Evolutionary conservation across 2,113 vertebrate genomes (phyloP).

Genomic region (Dipodomys ordii): DNA sequence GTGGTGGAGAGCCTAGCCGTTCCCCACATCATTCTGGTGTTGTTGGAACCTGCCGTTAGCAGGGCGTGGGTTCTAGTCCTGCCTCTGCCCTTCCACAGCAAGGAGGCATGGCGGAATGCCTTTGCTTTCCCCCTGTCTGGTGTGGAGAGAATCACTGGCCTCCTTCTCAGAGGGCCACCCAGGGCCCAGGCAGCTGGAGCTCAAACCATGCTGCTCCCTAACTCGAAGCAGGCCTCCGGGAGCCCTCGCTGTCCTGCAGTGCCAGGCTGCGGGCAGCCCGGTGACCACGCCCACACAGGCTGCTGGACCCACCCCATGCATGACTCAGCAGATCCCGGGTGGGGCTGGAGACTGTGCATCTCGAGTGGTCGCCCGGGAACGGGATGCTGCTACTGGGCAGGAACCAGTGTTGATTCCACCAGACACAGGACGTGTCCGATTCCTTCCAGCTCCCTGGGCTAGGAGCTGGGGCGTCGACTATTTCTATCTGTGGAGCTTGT

Average conservation of each 20-base stretch:
- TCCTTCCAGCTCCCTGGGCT: not conserved
- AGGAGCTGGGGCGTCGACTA: fast-evolving
- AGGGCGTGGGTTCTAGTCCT: no score
- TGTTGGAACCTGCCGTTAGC: not conserved
- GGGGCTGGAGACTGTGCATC: not conserved
- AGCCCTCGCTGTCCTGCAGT: not conserved
- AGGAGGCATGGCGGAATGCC: fast-evolving
- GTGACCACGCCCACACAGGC: fast-evolving
- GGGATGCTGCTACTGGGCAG: not conserved
- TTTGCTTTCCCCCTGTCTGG: not conserved
- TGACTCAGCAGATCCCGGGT: no score
- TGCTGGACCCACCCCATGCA: fast-evolving
- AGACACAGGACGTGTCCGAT: fast-evolving
- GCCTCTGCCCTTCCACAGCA: not conserved
- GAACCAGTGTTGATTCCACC: not conserved
- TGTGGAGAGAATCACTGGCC: fast-evolving
- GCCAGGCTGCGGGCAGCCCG: fast-evolving
- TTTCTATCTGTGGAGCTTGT: not conserved
- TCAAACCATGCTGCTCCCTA: not conserved
- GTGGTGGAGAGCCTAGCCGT: no score
- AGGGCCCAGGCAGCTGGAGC: not conserved
- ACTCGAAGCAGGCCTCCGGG: no score
- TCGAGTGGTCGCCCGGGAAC: not conserved
- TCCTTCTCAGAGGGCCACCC: no score
- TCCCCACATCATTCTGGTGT: fast-evolving